Evolutionary conservation across 2,888 invertebrate species (phyloP).

Genomic region (Eilema sororculum): DNA sequence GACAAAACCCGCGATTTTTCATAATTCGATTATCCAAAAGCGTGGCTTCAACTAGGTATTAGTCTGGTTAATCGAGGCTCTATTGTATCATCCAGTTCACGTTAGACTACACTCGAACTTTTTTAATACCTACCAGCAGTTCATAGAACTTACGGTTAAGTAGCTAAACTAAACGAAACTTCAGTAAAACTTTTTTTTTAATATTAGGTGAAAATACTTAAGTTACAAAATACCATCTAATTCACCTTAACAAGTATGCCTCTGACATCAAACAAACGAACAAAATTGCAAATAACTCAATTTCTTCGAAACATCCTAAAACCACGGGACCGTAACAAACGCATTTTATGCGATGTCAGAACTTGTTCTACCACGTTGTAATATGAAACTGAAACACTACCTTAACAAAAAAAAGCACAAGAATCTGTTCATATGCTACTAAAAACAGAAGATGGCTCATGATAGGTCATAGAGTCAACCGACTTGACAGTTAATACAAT

Average conservation of each 20-base stretch:
- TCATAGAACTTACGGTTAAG: too few relatives aligned
- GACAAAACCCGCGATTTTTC: too few relatives aligned
- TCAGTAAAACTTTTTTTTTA: too few relatives aligned
- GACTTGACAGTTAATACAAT: conserved; percentile 17
- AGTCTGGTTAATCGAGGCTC: too few relatives aligned
- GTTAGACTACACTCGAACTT: too few relatives aligned
- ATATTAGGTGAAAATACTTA: background rate
- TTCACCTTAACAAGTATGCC: background rate
- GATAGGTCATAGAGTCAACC: background rate
- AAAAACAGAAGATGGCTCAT: background rate
- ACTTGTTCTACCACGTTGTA: background rate
- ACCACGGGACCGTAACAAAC: background rate
- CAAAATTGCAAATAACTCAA: background rate
- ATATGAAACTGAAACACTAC: conserved; percentile 8
- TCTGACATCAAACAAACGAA: background rate
- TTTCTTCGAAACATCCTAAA: background rate
- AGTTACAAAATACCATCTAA: background rate
- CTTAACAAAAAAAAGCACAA: background rate
- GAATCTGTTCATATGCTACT: background rate
- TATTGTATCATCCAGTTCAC: too few relatives aligned
- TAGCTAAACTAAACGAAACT: too few relatives aligned
- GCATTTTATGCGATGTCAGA: conserved; percentile 1
- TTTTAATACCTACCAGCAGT: too few relatives aligned
- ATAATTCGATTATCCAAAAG: too few relatives aligned
- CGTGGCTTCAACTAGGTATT: too few relatives aligned